These are phyloP conservation scores for Chironomus riparius DNA, from an alignment of 2,888 invertebrate genomes.

Conservation along the genomic window DNA sequence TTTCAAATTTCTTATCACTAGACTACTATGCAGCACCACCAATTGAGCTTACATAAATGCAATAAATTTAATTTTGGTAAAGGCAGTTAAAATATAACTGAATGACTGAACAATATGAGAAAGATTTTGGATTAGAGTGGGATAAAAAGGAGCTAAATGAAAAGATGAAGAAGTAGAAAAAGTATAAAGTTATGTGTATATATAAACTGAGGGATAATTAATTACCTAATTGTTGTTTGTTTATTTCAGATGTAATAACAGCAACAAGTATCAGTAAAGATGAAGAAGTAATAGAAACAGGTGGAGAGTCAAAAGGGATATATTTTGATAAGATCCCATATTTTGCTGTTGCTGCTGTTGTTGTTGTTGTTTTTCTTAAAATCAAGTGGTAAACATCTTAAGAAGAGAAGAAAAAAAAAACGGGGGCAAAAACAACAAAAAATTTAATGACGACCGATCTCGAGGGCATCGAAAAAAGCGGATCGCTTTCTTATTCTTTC, in stretches of 20 bases:
- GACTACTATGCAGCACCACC: no score
- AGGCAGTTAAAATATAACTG: background rate
- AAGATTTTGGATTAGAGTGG: no score
- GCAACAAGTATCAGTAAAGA: background rate
- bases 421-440: background rate
- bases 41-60: no score
- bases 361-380: background rate
- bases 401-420: background rate
- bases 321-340: background rate
- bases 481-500: background rate
- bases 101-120: no score
- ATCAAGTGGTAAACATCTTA: background rate
- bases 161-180: no score
- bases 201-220: constrained; percentile 7
- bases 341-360: background rate
- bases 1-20: no score
- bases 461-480: background rate
- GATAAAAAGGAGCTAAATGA: no score
- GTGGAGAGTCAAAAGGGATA: background rate
- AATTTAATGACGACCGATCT: background rate
- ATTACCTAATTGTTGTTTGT: constrained; percentile 24
- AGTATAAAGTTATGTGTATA: no score
- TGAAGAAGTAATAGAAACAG: background rate
- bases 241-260: background rate
- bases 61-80: background rate